A percentile compares a stretch with the other conserved stretches of the same genome.
Evolutionary conservation across 2,888 invertebrate species (phyloP).

Genomic region (Petrolisthes manimaculis): DNA sequence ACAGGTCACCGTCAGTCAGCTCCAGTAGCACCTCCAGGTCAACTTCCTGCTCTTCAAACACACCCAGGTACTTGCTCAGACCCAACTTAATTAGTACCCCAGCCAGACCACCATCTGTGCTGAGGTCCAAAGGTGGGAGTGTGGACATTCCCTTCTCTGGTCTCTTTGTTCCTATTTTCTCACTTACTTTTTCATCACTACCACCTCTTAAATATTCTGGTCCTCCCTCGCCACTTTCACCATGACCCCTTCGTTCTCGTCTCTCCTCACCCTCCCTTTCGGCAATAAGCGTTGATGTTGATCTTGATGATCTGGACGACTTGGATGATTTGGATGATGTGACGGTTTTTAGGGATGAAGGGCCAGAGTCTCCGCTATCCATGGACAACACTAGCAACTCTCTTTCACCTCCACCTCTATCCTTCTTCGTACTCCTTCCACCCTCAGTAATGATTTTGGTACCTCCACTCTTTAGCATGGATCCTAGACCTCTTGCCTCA

Average conservation of each 20-base stretch:
- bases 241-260: not conserved
- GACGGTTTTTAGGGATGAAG: constrained; percentile 50
- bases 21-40: constrained; percentile 57
- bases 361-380: constrained; percentile 47
- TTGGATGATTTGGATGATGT: constrained; percentile 51
- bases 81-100: constrained; percentile 53
- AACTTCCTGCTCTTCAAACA: constrained; percentile 58
- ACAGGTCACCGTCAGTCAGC: constrained; percentile 49
- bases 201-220: not conserved
- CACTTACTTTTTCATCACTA: too few species aligned
- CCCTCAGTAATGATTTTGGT: not conserved
- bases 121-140: constrained; percentile 35
- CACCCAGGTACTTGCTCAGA: constrained; percentile 35
- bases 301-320: constrained; percentile 47
- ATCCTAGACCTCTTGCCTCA: constrained; percentile 39
- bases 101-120: constrained; percentile 37
- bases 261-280: not conserved
- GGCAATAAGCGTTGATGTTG: constrained; percentile 35
- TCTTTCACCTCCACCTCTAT: constrained; percentile 24
- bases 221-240: not conserved
- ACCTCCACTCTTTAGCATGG: constrained; percentile 31
- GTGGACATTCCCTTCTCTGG: not conserved
- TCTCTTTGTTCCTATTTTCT: not conserved
- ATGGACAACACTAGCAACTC: constrained; percentile 39
- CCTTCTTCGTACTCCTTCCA: not conserved